Base-by-base conservation (phyloP, 1,140 invertebrate species). In the Melipona quadrifasciata region DNA sequence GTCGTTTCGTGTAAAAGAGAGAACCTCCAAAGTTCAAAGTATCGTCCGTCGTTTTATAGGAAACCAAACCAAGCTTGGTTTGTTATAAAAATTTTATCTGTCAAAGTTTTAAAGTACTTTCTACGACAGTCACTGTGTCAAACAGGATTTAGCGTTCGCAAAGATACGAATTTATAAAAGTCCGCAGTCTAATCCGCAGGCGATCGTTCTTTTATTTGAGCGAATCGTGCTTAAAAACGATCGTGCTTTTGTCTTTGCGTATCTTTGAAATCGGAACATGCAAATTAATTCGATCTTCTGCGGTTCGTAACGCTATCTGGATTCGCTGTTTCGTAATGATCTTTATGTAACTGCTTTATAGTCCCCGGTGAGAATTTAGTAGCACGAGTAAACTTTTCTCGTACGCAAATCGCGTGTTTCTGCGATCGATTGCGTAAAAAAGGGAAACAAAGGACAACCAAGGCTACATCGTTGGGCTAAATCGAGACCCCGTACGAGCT, bases 321-420 rank as follows among this genome's bases (percentile, higher is more conserved):
- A 88, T 89, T 89, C 86, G 87, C 24, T 81, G 85, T 89, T 89
- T 89, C 88, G 81, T 89, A 89, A 89, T 84, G 86, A 87, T 85
- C 87, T 89, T 89, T 89, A 89, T 86, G 85, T 89, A 89, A 89
- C 78, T 72, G 81, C 77, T 85, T 88, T 86, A 57, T 89, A 82
- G 84, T 68, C 72, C 72, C 71, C 77, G 55, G 55, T 61, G 73
- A 70, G 65, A 82, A 79, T 80, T 84, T 70, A 80, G 57, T 55
- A 72, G 67, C 76, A 47, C 77, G 19, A 24, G 5, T n/a, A 24
- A 34, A 76, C 17, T 58, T 77, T 82, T 53, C 39, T 68, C 24
- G 53, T 51, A 58, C n/a, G 65, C 39, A 39, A 78, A 58, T 70
- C 31, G 31, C 8, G 39, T 74, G n/a, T 11, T n/a, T 57, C n/a